Conservation (phyloP, 2,113 vertebrate genomes). For the Saiga tatarica region DNA sequence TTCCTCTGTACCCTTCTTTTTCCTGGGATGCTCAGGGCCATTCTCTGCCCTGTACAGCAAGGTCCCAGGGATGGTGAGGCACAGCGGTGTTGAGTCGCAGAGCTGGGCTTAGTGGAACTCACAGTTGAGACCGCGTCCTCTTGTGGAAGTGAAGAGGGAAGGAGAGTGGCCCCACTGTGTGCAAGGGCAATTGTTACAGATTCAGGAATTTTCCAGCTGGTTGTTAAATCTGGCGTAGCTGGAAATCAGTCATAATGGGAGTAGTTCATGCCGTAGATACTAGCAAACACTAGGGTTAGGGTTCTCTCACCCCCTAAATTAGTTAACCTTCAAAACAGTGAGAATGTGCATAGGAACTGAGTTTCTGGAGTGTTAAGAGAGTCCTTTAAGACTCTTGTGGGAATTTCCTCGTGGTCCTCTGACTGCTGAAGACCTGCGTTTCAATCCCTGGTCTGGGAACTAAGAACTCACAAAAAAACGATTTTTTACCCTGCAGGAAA, state of each 20-base stretch:
- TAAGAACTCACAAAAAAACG: neutral
- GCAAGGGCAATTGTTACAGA: neutral
- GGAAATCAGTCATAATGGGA: neutral
- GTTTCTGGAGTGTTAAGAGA: neutral
- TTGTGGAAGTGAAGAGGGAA: neutral
- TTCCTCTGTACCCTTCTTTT: neutral
- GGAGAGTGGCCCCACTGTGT: neutral
- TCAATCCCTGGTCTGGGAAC: neutral
- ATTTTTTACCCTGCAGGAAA: neutral
- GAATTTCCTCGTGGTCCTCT: neutral
- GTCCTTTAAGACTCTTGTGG: neutral
- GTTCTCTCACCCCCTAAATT: too few relatives aligned
- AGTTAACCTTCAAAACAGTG: neutral
- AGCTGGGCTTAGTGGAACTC: neutral
- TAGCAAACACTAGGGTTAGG: neutral
- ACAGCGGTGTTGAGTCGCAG: neutral
- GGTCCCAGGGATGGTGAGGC: neutral
- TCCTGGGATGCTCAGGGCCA: neutral
- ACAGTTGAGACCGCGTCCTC: neutral
- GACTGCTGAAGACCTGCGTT: neutral
- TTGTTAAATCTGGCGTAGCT: neutral
- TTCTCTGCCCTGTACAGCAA: neutral
- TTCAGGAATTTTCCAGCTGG: neutral
- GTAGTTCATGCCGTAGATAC: neutral
- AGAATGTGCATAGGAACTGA: neutral